These are phyloP conservation scores for Drosophila mauritiana DNA, from an alignment of 1,140 invertebrate genomes.

Conservation along the genomic window DNA sequence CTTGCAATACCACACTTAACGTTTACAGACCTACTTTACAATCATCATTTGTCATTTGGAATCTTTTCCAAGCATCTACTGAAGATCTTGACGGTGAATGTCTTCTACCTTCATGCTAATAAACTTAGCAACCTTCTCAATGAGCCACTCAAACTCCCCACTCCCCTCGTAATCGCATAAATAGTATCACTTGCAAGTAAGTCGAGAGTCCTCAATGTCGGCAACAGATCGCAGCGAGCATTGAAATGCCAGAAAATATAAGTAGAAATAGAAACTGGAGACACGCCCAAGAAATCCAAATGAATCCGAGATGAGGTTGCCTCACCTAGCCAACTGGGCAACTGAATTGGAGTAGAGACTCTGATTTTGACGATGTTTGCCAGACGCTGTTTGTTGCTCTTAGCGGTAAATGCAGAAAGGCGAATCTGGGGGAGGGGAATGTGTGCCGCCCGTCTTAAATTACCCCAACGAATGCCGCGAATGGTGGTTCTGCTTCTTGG, in stretches of 20 bases:
- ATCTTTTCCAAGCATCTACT: neutral
- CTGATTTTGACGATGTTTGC: constrained; percentile 51
- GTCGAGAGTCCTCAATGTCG: constrained; percentile 45
- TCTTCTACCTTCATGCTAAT: constrained; percentile 38
- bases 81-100: neutral
- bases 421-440: constrained; percentile 3
- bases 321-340: constrained; percentile 34
- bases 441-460: constrained; percentile 61
- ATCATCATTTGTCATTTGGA: neutral
- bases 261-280: constrained; percentile 54
- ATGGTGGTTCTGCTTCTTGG: constrained; percentile 75
- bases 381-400: constrained; percentile 70
- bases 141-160: constrained; percentile 1
- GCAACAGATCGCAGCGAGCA: constrained; percentile 20
- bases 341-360: constrained; percentile 50
- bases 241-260: constrained; percentile 23
- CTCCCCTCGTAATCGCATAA: constrained; percentile 7
- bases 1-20: too few species aligned
- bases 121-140: constrained; percentile 41
- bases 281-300: constrained; percentile 48
- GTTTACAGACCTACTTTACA: neutral
- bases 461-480: constrained; percentile 56
- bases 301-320: constrained; percentile 35
- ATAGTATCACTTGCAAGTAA: constrained; percentile 38
- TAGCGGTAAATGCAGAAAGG: constrained; percentile 68